Base-by-base conservation (phyloP, 2,797 vertebrate genomes). In the Hippocampus kuda region DNA sequence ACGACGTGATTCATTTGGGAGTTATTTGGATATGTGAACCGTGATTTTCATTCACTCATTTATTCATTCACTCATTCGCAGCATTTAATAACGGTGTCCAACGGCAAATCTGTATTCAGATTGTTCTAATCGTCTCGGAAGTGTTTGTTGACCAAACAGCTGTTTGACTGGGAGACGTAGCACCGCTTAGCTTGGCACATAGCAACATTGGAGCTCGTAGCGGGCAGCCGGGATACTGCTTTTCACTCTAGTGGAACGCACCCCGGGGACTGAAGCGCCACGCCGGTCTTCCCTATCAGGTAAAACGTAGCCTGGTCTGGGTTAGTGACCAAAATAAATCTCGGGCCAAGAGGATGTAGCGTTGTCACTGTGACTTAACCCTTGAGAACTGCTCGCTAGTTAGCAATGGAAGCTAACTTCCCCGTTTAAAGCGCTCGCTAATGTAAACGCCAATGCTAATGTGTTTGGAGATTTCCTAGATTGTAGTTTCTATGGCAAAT, bases 261-360 rank as follows among this genome's bases (percentile, higher is more conserved):
- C 63, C 1, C 64, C 60, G 20, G 53, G 59, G 63, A 74, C 56
- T 68, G 68, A 34, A 72, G 64, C 48, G 44, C 71, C n/a, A 62
- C 34, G n/a, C 42, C 66, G 70, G 76, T 68, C 73, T 22, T 70
- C 67, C 64, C 8, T 72, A 49, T 34, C 80, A 80, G 87, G 88
- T 89, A 88, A 88, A 79, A 81, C 61, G 76, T 70, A 54, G 70
- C 68, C 70, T 70, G 63, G 74, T 70, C 67, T 69, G 75, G 65
- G 77, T 76, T 66, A 59, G 75, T 9, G 82, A 78, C 66, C 70
- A n/a, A 85, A 80, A 83, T 84, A 83, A 66, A 54, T 68, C 68
- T 24, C 54, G 41, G n/a, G 44, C 34, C 54, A 41, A 11, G 70
- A 72, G 72, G 72, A 67, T 68, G 71, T 70, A 77, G 75, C 72